A percentile compares a stretch with the other conserved stretches of the same genome.
Evolutionary conservation across 1,140 invertebrate genomes (phyloP).

Genomic region (Drosophila pachea): DNA sequence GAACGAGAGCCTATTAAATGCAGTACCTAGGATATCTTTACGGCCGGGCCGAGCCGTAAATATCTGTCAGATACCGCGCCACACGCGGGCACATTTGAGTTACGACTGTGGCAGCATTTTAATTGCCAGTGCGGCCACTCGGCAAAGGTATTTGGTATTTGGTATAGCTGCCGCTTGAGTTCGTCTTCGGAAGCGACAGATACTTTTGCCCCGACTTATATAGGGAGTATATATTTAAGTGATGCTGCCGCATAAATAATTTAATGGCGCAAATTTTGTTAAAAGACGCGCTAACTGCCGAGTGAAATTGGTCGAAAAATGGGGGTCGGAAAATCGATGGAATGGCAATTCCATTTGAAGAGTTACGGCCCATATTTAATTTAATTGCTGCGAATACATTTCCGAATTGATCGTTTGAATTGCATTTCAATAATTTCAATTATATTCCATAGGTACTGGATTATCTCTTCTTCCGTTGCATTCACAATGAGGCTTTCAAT

Average conservation of each 20-base stretch:
- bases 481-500: too few species aligned
- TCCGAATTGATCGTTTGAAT: too few species aligned
- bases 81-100: conserved; percentile 34
- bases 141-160: conserved; percentile 38
- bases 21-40: conserved; percentile 24
- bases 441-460: too few species aligned
- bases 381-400: too few species aligned
- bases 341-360: too few species aligned
- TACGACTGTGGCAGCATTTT: conserved; percentile 62
- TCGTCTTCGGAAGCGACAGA: conserved; percentile 17
- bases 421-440: too few species aligned
- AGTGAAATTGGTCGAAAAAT: conserved; percentile 46
- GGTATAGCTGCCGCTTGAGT: conserved; percentile 8
- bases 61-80: conserved; percentile 20
- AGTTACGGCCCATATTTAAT: too few species aligned
- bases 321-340: not conserved
- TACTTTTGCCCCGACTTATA: conserved; percentile 16
- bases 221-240: conserved; percentile 45
- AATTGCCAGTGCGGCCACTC: conserved; percentile 54
- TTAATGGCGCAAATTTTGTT: conserved; percentile 64
- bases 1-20: conserved; percentile 59
- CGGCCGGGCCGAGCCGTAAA: conserved; percentile 3
- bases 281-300: conserved; percentile 59
- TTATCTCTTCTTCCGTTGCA: too few species aligned
- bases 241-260: conserved; percentile 60